Evolutionary conservation across 2,888 invertebrate species (phyloP).

Genomic region (Malthinus flaveolus): DNA sequence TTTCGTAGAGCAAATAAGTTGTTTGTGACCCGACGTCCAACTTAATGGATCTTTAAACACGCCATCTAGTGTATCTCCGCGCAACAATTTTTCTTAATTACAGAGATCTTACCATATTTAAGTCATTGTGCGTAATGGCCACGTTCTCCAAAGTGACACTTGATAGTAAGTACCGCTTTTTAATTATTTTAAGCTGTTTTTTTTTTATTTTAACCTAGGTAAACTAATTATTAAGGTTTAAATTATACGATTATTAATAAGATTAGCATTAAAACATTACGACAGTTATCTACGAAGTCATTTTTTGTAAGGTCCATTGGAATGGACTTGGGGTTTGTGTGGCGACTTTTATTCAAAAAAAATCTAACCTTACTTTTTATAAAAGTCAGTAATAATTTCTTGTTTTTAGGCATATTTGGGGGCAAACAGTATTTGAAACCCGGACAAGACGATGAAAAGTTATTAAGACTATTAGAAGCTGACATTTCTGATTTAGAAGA

Average conservation of each 20-base stretch:
- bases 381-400: too few relatives aligned
- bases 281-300: too few relatives aligned
- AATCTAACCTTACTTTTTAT: too few relatives aligned
- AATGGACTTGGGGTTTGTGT: too few relatives aligned
- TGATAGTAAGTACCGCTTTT: too few relatives aligned
- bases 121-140: background rate
- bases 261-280: too few relatives aligned
- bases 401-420: constrained; percentile 19
- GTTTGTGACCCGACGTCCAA: background rate
- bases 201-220: too few relatives aligned
- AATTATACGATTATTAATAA: too few relatives aligned
- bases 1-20: background rate
- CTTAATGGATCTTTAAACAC: background rate
- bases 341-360: too few relatives aligned
- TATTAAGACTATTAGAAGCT: constrained; percentile 10
- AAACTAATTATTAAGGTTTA: too few relatives aligned
- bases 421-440: constrained; percentile 8
- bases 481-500: constrained; percentile 11
- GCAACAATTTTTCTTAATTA: background rate
- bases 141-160: background rate
- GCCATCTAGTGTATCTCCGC: background rate
- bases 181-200: too few relatives aligned
- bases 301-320: too few relatives aligned
- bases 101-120: background rate
- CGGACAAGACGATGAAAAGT: constrained; percentile 17